A percentile compares a stretch with the other conserved stretches of the same genome.
Conservation (phyloP, 2,797 vertebrate genomes). For the Crossoptilon crossoptilon region DNA sequence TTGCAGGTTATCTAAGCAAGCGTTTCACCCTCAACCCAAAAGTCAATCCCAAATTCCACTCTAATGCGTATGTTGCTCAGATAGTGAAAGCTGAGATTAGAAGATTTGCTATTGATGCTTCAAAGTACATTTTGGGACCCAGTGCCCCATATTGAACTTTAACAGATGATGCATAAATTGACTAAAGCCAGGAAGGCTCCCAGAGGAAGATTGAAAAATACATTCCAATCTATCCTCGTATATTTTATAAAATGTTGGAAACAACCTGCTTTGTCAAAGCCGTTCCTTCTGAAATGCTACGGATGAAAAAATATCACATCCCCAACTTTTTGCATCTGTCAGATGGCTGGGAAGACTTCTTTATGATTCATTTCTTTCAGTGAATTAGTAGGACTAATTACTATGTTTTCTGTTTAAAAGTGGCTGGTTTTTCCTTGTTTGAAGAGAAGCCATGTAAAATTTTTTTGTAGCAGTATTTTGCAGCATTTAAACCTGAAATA, state of each 20-base stretch:
- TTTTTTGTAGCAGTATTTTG: background rate
- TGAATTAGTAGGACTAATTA: conserved; percentile 5
- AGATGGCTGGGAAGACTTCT: background rate
- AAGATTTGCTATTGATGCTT: conserved; percentile 55
- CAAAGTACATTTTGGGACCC: conserved; percentile 43
- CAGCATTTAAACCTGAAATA: background rate
- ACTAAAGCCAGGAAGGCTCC: conserved; percentile 31
- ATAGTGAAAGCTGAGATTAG: conserved; percentile 42
- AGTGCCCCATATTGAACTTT: conserved; percentile 45
- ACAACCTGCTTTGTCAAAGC: conserved; percentile 20
- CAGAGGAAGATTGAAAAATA: conserved; percentile 33
- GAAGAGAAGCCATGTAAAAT: background rate
- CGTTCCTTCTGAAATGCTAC: conserved; percentile 4
- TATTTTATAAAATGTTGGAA: conserved; percentile 17
- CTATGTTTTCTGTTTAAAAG: conserved; percentile 4
- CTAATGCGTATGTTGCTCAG: conserved; percentile 36
- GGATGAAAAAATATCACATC: background rate
- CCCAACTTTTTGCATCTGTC: background rate
- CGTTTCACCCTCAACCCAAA: conserved; percentile 21
- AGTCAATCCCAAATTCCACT: conserved; percentile 45
- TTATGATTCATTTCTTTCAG: conserved; percentile 10
- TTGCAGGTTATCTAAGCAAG: conserved; percentile 56
- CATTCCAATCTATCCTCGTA: background rate
- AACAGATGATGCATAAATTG: conserved; percentile 54
- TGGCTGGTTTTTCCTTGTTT: background rate